phyloP scores from a whole-genome alignment of 1,140 invertebrate genomes.

The Trichoplusia ni region DNA sequence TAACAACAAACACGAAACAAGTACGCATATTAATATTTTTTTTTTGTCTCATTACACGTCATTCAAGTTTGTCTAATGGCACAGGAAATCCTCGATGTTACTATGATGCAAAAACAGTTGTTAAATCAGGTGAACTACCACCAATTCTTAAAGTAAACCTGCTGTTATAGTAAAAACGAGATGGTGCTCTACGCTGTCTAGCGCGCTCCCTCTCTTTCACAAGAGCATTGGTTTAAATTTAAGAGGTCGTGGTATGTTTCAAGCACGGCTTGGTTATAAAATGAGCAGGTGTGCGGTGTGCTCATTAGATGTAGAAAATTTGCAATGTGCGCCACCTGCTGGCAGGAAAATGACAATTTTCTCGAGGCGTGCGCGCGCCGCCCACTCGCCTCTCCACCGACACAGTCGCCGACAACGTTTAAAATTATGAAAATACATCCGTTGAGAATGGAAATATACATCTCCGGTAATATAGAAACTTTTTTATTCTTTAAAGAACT shows the following conservation, averaged over 20 bases:
- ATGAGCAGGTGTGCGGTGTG: constrained; percentile 40
- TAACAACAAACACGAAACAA: background rate
- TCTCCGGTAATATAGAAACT: background rate
- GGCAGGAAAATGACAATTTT: constrained; percentile 64
- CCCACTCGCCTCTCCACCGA: background rate
- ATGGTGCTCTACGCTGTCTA: too few relatives aligned
- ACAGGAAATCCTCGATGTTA: constrained; percentile 43
- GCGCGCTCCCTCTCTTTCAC: too few relatives aligned
- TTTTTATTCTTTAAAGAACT: too few relatives aligned
- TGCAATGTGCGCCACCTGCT: constrained; percentile 45
- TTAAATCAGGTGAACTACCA: too few relatives aligned
- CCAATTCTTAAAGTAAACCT: too few relatives aligned
- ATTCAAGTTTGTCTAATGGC: constrained; percentile 20
- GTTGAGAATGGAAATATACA: background rate
- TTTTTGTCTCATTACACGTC: background rate
- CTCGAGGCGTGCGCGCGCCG: constrained; percentile 34
- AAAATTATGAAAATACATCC: background rate
- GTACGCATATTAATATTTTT: background rate
- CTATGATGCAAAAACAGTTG: constrained; percentile 47
- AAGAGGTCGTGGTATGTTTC: too few relatives aligned
- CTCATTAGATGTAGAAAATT: constrained; percentile 58
- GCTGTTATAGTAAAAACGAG: too few relatives aligned
- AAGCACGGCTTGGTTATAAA: constrained; percentile 29
- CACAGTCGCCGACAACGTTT: background rate
- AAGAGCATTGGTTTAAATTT: too few relatives aligned